phyloP scores from a whole-genome alignment of 2,797 vertebrate species.

The Glyptemys insculpta region DNA sequence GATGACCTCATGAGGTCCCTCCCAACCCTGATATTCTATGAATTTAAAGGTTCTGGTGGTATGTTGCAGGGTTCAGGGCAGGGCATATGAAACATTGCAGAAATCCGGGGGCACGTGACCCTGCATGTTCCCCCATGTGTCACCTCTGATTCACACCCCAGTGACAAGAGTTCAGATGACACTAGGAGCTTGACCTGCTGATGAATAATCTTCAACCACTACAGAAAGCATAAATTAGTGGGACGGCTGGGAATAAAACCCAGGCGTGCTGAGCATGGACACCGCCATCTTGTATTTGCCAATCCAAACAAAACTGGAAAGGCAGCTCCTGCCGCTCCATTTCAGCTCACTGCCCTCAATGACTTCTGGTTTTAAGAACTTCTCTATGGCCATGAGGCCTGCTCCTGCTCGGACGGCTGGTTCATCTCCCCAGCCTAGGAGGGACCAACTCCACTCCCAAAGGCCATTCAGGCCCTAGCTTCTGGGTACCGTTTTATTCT shows the following conservation, averaged over 20 bases:
- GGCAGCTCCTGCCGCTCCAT: background rate
- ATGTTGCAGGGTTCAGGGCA: too few relatives aligned
- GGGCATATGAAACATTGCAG: background rate
- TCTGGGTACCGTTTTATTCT: background rate
- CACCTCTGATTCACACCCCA: background rate
- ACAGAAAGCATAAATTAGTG: background rate
- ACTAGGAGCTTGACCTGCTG: background rate
- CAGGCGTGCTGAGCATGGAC: too few relatives aligned
- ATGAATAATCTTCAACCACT: background rate
- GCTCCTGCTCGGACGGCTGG: background rate
- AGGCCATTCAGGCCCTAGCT: background rate
- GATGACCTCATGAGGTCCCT: too few relatives aligned
- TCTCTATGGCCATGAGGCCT: background rate
- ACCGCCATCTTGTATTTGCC: background rate
- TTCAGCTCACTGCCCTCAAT: background rate
- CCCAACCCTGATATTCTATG: too few relatives aligned
- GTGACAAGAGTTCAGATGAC: background rate
- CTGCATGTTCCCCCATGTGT: background rate
- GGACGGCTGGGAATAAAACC: background rate
- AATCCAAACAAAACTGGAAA: background rate
- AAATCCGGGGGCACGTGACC: background rate
- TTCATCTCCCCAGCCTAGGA: background rate
- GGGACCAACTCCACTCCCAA: background rate
- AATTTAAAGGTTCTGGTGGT: background rate
- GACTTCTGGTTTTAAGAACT: background rate